Conservation (phyloP, 2,113 vertebrate genomes). For the Anser brachyrhynchus region DNA sequence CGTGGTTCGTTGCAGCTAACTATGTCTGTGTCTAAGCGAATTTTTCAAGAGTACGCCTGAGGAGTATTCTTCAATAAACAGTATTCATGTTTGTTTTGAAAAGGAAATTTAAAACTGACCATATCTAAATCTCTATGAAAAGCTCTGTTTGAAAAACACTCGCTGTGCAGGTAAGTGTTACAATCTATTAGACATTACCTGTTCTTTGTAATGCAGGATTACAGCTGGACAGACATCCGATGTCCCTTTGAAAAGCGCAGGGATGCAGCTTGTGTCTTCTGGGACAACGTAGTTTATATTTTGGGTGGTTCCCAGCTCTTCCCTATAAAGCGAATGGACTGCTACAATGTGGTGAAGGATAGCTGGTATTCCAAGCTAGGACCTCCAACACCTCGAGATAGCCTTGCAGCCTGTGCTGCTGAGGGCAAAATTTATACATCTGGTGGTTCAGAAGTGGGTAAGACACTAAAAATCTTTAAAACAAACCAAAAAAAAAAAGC, state of each 20-base stretch:
- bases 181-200: conserved; percentile 63
- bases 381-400: conserved; percentile 93
- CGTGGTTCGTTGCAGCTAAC: conserved; percentile 51
- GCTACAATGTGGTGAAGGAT: conserved; percentile 98
- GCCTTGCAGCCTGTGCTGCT: conserved; percentile 93
- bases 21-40: conserved; percentile 57
- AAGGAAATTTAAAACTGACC: conserved; percentile 69
- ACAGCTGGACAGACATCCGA: conserved; percentile 96
- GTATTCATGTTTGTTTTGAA: conserved; percentile 66
- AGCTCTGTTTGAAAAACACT: conserved; percentile 68
- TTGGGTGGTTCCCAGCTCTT: conserved; percentile 97
- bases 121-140: conserved; percentile 64
- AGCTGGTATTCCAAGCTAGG: conserved; percentile 99
- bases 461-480: conserved; percentile 76
- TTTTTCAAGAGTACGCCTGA: conserved; percentile 64
- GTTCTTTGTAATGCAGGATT: conserved; percentile 84
- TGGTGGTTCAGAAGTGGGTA: conserved; percentile 97
- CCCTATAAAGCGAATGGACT: conserved; percentile 98
- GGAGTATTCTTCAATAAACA: conserved; percentile 58
- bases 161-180: conserved; percentile 61
- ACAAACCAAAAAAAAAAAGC: conserved; percentile 35
- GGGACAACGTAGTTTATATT: conserved; percentile 99
- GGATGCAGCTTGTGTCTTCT: conserved; percentile 94
- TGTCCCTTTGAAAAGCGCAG: conserved; percentile 97
- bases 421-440: conserved; percentile 98